Evolutionary conservation across 2,888 invertebrate species (phyloP).

Genomic region (Auanema sp.): DNA sequence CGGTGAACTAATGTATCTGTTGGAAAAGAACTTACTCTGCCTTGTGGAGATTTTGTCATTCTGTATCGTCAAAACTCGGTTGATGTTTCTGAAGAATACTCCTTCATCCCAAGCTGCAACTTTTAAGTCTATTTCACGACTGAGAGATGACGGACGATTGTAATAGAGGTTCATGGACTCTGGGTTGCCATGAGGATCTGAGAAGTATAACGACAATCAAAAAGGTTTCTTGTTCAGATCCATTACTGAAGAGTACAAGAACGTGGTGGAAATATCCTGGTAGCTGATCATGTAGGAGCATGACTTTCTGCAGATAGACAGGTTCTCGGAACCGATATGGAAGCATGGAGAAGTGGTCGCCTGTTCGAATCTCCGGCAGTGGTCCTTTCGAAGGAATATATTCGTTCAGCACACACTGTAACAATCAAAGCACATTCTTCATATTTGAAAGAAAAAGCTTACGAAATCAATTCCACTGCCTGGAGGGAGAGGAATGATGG

Average conservation of each 20-base stretch:
- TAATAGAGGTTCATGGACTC: constrained; percentile 55
- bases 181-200: constrained; percentile 55
- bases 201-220: neutral
- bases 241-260: constrained; percentile 44
- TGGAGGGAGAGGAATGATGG: constrained; percentile 47
- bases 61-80: constrained; percentile 50
- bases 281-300: constrained; percentile 43
- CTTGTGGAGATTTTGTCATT: constrained; percentile 47
- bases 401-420: constrained; percentile 49
- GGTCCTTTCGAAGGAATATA: constrained; percentile 37
- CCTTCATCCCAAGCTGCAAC: constrained; percentile 54
- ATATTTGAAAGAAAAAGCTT: neutral
- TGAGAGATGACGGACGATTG: constrained; percentile 47
- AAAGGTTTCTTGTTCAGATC: no score
- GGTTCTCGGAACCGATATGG: constrained; percentile 48
- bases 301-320: constrained; percentile 45
- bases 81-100: constrained; percentile 52
- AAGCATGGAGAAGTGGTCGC: constrained; percentile 52
- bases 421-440: neutral
- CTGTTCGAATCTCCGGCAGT: constrained; percentile 50
- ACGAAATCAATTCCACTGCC: constrained; percentile 49
- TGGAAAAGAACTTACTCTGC: constrained; percentile 26
- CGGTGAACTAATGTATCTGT: constrained; percentile 1
- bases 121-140: constrained; percentile 44
- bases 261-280: constrained; percentile 49